These are phyloP conservation scores for Xenopus borealis DNA, from an alignment of 2,113 vertebrate species.

Conservation along the genomic window DNA sequence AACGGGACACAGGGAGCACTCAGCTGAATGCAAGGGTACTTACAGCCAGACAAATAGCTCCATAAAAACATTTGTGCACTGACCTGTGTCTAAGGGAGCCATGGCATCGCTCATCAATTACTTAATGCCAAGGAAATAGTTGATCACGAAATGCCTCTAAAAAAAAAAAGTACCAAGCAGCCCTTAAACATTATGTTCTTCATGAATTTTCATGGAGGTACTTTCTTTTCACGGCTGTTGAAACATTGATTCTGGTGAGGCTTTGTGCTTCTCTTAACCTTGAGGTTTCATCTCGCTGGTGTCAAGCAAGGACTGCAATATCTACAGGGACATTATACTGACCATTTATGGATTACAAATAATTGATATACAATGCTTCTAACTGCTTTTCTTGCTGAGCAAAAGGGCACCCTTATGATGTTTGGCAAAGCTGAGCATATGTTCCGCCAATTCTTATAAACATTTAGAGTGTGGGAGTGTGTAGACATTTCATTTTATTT, in stretches of 20 bases:
- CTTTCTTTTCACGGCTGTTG: constrained; percentile 16
- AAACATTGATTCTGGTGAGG: constrained; percentile 6
- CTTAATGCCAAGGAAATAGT: constrained; percentile 35
- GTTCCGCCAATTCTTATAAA: too few relatives aligned
- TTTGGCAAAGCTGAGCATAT: too few relatives aligned
- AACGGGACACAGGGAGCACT: constrained; percentile 23
- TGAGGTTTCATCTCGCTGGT: constrained; percentile 6
- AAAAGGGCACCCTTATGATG: too few relatives aligned
- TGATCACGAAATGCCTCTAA: constrained; percentile 42
- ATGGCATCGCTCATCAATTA: constrained; percentile 40
- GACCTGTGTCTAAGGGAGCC: constrained; percentile 42
- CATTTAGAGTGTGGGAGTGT: too few relatives aligned
- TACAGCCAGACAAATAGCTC: constrained; percentile 41
- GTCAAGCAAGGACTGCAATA: neutral
- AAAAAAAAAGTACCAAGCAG: constrained; percentile 19
- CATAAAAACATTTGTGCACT: constrained; percentile 40
- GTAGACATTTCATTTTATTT: too few relatives aligned
- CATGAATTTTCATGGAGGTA: constrained; percentile 36
- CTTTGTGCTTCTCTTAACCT: constrained; percentile 17
- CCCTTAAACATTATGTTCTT: constrained; percentile 37
- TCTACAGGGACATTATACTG: too few relatives aligned
- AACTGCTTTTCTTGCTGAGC: too few relatives aligned
- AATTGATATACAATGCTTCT: too few relatives aligned
- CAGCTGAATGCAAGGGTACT: constrained; percentile 14
- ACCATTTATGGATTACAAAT: too few relatives aligned